Conservation (phyloP, 2,888 invertebrate genomes). For the Drosophila flavopinicola region DNA sequence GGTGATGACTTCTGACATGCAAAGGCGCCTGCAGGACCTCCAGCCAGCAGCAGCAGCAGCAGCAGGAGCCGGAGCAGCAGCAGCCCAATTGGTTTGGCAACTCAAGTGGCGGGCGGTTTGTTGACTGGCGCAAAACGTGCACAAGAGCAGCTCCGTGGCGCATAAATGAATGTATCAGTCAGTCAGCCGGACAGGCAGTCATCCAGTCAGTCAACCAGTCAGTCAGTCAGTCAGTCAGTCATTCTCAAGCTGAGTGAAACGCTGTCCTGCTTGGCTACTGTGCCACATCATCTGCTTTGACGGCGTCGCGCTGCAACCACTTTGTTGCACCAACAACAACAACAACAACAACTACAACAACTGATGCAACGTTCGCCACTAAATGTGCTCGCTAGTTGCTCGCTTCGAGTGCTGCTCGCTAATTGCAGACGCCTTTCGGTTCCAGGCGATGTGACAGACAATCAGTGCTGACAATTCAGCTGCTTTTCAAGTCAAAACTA, state of each 20-base stretch:
- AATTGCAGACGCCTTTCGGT: conserved; percentile 67
- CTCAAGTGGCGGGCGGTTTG: conserved; percentile 61
- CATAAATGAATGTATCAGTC: conserved; percentile 60
- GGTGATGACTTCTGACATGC: conserved; percentile 80
- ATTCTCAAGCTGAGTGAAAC: conserved; percentile 23
- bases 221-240: conserved; percentile 24
- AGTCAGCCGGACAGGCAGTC: conserved; percentile 28
- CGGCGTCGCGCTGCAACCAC: conserved; percentile 51
- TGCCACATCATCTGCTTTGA: conserved; percentile 47
- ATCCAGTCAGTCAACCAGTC: conserved; percentile 23
- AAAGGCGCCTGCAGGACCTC: conserved; percentile 45
- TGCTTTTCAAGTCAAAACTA: not conserved
- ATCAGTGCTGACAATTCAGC: conserved; percentile 24
- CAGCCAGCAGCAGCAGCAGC: conserved; percentile 2
- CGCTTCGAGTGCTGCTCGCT: conserved; percentile 57
- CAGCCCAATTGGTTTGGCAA: conserved; percentile 63
- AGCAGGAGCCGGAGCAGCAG: conserved; percentile 14
- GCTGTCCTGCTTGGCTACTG: conserved; percentile 34
- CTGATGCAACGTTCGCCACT: conserved; percentile 47
- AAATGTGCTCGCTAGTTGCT: conserved; percentile 57
- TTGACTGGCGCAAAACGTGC: conserved; percentile 51
- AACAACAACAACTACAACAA: not conserved
- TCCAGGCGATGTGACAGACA: not conserved
- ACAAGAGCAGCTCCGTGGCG: conserved; percentile 53
- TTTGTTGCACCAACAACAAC: conserved; percentile 57